Percentiles rank a stretch among this genome's conserved stretches.
phyloP scores from a whole-genome alignment of 2,113 vertebrate genomes.

The Catharus minimus region DNA sequence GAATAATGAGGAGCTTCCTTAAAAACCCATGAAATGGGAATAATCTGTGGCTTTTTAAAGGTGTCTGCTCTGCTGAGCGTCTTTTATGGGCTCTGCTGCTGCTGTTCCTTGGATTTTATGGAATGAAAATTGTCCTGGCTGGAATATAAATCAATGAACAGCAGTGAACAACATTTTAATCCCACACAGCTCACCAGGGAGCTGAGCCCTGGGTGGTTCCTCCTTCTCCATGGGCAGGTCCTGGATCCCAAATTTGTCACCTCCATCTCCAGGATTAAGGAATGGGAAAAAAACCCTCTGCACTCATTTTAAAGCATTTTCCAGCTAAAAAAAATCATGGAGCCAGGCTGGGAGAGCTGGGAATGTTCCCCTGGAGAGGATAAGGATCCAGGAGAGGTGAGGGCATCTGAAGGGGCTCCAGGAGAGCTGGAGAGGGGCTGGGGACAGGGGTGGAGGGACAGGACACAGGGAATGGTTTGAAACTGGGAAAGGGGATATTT shows the following conservation, averaged over 20 bases:
- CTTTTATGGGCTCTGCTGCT: background rate
- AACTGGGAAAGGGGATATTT: background rate
- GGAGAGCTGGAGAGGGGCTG: background rate
- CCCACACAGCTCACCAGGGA: rapidly evolving
- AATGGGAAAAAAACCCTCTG: rapidly evolving
- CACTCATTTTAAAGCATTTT: background rate
- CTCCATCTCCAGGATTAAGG: background rate
- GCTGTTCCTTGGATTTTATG: background rate
- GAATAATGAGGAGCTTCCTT: constrained; percentile 13
- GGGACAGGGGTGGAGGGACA: background rate
- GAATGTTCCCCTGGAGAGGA: background rate
- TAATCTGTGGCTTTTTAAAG: background rate
- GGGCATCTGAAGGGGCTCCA: background rate
- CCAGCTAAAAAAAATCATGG: no score
- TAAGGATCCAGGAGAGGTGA: background rate
- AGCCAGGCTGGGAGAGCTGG: background rate
- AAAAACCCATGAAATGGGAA: background rate
- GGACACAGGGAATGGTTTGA: background rate
- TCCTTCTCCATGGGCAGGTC: background rate
- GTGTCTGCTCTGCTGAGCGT: background rate
- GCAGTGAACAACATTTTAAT: background rate
- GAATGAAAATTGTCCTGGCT: background rate
- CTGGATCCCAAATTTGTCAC: no score
- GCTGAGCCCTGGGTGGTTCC: background rate
- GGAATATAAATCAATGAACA: background rate